Evolutionary conservation across 2,888 invertebrate genomes (phyloP).

Genomic region (Cerastoderma edule): DNA sequence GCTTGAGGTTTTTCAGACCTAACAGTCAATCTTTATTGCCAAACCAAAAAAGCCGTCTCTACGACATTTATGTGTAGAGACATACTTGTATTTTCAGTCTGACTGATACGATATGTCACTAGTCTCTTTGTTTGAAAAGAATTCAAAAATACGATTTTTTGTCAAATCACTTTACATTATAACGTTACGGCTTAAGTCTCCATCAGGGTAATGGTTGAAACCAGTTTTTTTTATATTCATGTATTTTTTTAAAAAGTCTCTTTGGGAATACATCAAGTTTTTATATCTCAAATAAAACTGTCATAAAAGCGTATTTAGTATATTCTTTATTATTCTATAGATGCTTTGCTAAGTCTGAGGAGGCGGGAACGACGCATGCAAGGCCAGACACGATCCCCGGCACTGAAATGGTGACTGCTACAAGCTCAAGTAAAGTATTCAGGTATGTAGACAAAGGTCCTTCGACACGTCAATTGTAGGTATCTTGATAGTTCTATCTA

Average conservation of each 20-base stretch:
- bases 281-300: neutral
- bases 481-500: too few relatives aligned
- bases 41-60: too few relatives aligned
- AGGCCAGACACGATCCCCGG: neutral
- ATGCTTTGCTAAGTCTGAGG: constrained; percentile 12
- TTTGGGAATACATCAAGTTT: neutral
- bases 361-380: neutral
- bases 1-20: too few relatives aligned
- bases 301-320: too few relatives aligned
- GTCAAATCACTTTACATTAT: neutral
- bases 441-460: neutral
- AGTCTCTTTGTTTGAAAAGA: too few relatives aligned
- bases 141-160: too few relatives aligned
- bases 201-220: neutral
- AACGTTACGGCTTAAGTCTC: neutral
- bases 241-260: neutral
- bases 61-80: too few relatives aligned
- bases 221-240: neutral
- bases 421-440: neutral
- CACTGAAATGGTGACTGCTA: neutral
- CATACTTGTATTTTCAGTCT: too few relatives aligned
- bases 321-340: neutral
- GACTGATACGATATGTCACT: too few relatives aligned
- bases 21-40: too few relatives aligned
- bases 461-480: too few relatives aligned